These are phyloP conservation scores for Littorina saxatilis DNA, from an alignment of 1,140 invertebrate species.

Conservation along the genomic window DNA sequence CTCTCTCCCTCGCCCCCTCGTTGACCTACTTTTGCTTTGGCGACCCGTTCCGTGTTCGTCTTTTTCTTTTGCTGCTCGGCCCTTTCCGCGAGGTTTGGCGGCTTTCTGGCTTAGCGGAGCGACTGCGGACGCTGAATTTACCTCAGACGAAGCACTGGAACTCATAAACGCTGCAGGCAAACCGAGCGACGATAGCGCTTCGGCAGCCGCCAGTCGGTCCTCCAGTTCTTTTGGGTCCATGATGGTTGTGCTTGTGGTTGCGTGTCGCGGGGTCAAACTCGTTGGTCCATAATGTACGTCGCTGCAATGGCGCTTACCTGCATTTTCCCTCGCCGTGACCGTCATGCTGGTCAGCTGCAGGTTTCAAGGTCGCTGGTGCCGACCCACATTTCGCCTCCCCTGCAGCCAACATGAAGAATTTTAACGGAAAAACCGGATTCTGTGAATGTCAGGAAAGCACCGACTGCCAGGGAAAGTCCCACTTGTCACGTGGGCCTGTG, in stretches of 20 bases:
- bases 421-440: conserved; percentile 39
- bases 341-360: conserved; percentile 28
- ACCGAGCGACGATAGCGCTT: conserved; percentile 41
- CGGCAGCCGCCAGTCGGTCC: conserved; percentile 46
- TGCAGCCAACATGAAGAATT: conserved; percentile 7
- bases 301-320: conserved; percentile 15
- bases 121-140: not conserved
- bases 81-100: not conserved
- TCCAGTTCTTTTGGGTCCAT: conserved; percentile 52
- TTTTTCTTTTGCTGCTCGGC: not conserved
- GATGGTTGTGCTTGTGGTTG: conserved; percentile 29
- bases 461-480: conserved; percentile 51
- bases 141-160: not conserved
- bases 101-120: not conserved
- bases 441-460: conserved; percentile 43
- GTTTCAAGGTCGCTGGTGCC: conserved; percentile 12
- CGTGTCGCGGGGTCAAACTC: conserved; percentile 24
- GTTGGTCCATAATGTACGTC: conserved; percentile 22
- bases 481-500: conserved; percentile 39
- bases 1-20: conserved; percentile 21
- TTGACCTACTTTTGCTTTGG: conserved; percentile 41
- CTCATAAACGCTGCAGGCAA: conserved; percentile 1
- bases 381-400: not conserved
- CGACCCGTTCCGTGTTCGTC: conserved; percentile 28
- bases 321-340: not conserved